A percentile compares a stretch with the other conserved stretches of the same genome.
Evolutionary conservation across 2,113 vertebrate species (phyloP).

Genomic region (Labrus mixtus): DNA sequence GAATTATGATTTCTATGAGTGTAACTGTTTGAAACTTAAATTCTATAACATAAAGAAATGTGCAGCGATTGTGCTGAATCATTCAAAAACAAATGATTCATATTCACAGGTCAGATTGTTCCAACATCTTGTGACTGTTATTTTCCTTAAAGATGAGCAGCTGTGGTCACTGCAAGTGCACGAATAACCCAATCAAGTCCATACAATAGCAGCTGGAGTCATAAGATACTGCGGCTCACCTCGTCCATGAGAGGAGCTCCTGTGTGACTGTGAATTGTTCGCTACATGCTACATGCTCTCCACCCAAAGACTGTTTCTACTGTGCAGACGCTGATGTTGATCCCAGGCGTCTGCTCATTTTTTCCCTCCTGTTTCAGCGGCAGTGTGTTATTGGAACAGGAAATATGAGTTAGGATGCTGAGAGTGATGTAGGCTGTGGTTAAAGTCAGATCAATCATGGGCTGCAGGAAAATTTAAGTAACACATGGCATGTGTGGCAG

Average conservation of each 20-base stretch:
- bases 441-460: constrained; percentile 25
- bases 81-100: background rate
- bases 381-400: constrained; percentile 5
- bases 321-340: constrained; percentile 8
- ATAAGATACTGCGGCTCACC: constrained; percentile 63
- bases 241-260: constrained; percentile 37
- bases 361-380: background rate
- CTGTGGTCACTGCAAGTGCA: constrained; percentile 47
- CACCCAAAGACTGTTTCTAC: background rate
- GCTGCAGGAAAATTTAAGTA: background rate
- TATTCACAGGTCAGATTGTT: constrained; percentile 24
- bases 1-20: background rate
- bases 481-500: constrained; percentile 46
- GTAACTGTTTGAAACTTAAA: background rate
- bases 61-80: background rate
- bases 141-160: constrained; percentile 48
- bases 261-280: constrained; percentile 54
- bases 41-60: background rate
- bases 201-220: constrained; percentile 60
- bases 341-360: background rate
- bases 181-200: constrained; percentile 53
- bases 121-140: constrained; percentile 73
- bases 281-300: constrained; percentile 16
- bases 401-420: background rate
- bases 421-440: constrained; percentile 26